phyloP scores from a whole-genome alignment of 2,113 vertebrate species.

The Oenanthe melanoleuca region DNA sequence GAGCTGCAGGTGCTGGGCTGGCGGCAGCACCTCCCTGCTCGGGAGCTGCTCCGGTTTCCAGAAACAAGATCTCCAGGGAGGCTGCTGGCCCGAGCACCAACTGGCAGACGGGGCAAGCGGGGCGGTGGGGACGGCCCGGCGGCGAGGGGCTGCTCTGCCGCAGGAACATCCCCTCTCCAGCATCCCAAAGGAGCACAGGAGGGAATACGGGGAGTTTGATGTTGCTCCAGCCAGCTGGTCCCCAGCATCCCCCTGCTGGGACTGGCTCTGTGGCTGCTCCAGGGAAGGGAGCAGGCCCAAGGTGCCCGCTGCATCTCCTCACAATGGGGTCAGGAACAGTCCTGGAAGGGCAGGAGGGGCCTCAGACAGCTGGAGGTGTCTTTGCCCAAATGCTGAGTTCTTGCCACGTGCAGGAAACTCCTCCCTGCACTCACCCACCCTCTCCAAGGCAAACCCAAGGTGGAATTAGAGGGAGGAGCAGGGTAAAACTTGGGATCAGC shows the following conservation, averaged over 20 bases:
- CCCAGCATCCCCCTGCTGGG: fast-evolving
- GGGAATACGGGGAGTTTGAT: background rate
- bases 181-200: background rate
- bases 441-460: background rate
- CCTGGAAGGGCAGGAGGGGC: background rate
- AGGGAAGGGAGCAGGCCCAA: background rate
- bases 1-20: slow-evolving; percentile 33
- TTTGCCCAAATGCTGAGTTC: background rate
- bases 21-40: background rate
- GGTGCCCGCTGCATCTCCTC: background rate
- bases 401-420: background rate
- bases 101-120: slow-evolving; percentile 2
- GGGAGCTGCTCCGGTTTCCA: slow-evolving; percentile 45
- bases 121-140: fast-evolving
- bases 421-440: background rate
- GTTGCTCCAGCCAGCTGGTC: background rate
- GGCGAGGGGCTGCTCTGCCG: fast-evolving
- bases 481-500: background rate
- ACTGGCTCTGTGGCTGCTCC: background rate
- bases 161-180: fast-evolving
- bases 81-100: slow-evolving; percentile 15
- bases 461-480: background rate
- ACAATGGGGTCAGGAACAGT: fast-evolving
- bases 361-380: background rate
- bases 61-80: slow-evolving; percentile 36